A percentile compares a stretch with the other conserved stretches of the same genome.
Evolutionary conservation across 2,113 vertebrate genomes (phyloP).

Genomic region (Thamnophis sirtalis): DNA sequence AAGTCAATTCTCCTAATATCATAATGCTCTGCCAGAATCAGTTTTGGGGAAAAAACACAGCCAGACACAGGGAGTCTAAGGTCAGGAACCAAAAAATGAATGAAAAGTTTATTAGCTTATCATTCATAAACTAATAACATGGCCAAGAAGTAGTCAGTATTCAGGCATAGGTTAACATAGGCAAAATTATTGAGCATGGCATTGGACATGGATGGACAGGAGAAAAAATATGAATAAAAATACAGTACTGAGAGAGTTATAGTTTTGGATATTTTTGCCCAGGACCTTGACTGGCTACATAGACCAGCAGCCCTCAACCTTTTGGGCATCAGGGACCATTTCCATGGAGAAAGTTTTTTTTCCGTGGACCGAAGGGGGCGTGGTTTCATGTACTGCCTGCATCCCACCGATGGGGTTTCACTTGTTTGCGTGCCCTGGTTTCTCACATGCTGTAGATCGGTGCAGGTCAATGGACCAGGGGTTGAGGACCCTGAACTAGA

Average conservation of each 20-base stretch:
- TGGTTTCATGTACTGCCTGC: too few relatives aligned
- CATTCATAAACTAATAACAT: not conserved
- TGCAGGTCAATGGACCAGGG: too few relatives aligned
- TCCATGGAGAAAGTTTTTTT: too few relatives aligned
- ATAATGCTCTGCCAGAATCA: not conserved
- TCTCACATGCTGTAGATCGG: too few relatives aligned
- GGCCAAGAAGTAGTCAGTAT: not conserved
- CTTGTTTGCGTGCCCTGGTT: too few relatives aligned
- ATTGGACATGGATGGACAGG: not conserved
- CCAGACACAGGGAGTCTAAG: not conserved
- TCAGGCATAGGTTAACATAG: not conserved
- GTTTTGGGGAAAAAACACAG: not conserved
- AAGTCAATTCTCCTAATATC: not conserved
- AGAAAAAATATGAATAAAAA: not conserved
- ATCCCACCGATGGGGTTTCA: too few relatives aligned
- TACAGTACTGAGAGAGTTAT: not conserved
- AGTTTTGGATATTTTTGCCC: not conserved
- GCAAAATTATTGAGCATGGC: not conserved
- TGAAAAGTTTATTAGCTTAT: not conserved
- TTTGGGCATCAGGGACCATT: too few relatives aligned
- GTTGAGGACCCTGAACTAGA: not conserved
- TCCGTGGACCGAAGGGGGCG: too few relatives aligned
- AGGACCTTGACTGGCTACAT: not conserved
- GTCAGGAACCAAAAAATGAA: not conserved
- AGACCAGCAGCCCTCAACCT: too few relatives aligned